Evolutionary conservation across 2,888 invertebrate genomes (phyloP), one percentile per base, ranked within the genome.

Genomic region (Helleia helle): DNA sequence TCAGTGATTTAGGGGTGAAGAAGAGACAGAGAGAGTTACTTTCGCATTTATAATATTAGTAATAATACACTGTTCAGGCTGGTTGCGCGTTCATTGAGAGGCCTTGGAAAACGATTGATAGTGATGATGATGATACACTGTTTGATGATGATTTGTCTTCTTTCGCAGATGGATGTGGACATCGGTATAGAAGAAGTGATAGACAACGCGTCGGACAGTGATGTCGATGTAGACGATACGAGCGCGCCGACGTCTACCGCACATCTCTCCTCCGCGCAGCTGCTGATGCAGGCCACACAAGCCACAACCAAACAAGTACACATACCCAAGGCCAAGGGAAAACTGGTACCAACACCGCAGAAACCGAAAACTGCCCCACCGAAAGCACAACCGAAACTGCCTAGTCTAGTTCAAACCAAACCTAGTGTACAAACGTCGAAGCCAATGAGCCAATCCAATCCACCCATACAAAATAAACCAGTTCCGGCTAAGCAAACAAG

Each of bases 151-250:
- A 13, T 8, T 8, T 29, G 4, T 31, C n/a, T 37, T 25, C 31
- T 17, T 9, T 18, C 42, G 9, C 36, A 57, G 53, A 51, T 52
- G 70, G 77, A 80, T 1, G 26, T 73, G 28, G 76, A 77, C 36
- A 59, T 70, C 0, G 59, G 52, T 1, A 45, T 62, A 0, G 81
- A 80, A 36, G 80, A 79, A 44, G 54, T 66, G 1, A 49, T 62
- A 1, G 74, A 76, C 26, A 60, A 64, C 39, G 79, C 69, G 0
- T 81, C 81, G 0, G 83, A 84, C 51, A 81, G 77, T 36, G 84
- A 84, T 53, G 81, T 84, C 0, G 84, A 83, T 45, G 79, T 81
- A 0, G 81, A 81, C 46, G 81, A 80, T 44, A 71, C 63, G 12
- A 57, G 62, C 1, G 46, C 54, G 0, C 49, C 63, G 0, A 13